Evolutionary conservation across 2,113 vertebrate genomes (phyloP).

Genomic region (Centrocercus urophasianus): DNA sequence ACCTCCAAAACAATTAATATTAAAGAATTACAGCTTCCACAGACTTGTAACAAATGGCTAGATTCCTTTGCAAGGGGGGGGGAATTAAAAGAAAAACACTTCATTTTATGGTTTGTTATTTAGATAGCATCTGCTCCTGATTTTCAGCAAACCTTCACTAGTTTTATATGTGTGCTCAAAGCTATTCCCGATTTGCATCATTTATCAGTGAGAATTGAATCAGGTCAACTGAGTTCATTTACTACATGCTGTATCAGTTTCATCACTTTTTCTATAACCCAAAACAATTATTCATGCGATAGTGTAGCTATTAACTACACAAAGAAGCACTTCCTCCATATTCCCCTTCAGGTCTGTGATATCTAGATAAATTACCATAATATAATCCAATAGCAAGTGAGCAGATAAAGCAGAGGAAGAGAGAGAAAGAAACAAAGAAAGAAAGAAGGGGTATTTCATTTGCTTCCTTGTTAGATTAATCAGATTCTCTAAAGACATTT

Average conservation of each 20-base stretch:
- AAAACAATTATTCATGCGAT: neutral
- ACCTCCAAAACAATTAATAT: neutral
- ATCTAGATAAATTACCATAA: slow-evolving; percentile 27
- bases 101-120: neutral
- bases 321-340: neutral
- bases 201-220: neutral
- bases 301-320: neutral
- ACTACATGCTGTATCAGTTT: neutral
- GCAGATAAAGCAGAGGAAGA: neutral
- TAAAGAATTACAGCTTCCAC: neutral
- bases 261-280: slow-evolving; percentile 25
- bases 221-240: slow-evolving; percentile 11
- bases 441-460: neutral
- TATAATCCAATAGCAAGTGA: slow-evolving; percentile 12
- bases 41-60: neutral
- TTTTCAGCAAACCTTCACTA: neutral
- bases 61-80: neutral
- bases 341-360: slow-evolving; percentile 5
- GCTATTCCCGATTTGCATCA: neutral
- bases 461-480: slow-evolving; percentile 21
- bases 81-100: neutral
- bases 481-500: slow-evolving; percentile 43
- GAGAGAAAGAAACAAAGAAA: neutral
- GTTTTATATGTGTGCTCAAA: neutral
- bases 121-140: neutral